Base-by-base conservation (phyloP, 2,113 vertebrate genomes). In the Leucopsar rothschildi region DNA sequence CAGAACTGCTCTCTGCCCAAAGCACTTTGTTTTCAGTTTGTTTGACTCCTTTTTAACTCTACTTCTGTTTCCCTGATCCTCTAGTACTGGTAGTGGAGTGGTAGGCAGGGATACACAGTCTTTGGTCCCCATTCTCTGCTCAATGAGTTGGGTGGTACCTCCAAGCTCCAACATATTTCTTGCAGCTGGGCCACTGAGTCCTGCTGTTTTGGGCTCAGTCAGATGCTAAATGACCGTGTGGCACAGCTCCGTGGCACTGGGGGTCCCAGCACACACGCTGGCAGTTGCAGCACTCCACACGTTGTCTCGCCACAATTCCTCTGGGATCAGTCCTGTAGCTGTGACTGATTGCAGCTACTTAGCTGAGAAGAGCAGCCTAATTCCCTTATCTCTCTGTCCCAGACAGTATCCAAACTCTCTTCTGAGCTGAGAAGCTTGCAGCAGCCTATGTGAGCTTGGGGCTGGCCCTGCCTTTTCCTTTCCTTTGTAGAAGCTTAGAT, bases 361-460 rank as follows among this genome's bases (percentile, higher is more conserved):
- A 88, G 75, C 90, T 88, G 93, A 88, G 89, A 84, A 96, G 85
- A 96, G 92, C 92, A 88, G 92, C 88, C 82, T 95, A 95, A 96
- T 96, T 92, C 94, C 92, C 94, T 96, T 96, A 97, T 96, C 96
- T 95, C 80, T 94, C 52, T 70, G 76, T 92, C 95, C 93, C 96
- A 96, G 91, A 64, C 44, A 5, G 63, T 91, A 91, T 59, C 75
- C 18, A 2, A 92, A 92, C 56, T 83, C 86, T 86, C 59, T 73
- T 81, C 78, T 25, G 80, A 95, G 82, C 75, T 55, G 70, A 91
- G 84, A 86, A 81, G 79, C 92, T 88, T 78, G 93, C 87, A 94
- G 85, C 90, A 92, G 90, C 82, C 79, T 55, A 27, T 39, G 64
- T 2, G 4, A 91, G 85, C 92, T 76, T 50, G 35, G 59, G 85